Conservation (phyloP, 2,113 vertebrate genomes). For the Phyllostomus hastatus region DNA sequence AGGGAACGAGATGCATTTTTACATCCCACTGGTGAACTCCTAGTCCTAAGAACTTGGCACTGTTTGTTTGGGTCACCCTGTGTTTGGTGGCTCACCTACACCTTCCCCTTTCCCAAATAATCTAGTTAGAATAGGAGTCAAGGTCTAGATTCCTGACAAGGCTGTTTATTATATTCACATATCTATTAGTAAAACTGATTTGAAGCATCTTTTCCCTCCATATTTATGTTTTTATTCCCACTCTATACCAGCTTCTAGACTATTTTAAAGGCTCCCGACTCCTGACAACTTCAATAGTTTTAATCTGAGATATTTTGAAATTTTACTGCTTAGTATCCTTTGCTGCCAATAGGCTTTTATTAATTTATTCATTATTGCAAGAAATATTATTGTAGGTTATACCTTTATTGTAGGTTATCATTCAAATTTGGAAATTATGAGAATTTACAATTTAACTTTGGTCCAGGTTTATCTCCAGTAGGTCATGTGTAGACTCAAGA, state of each 20-base stretch:
- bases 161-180: not conserved
- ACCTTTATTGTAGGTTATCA: conserved; percentile 21
- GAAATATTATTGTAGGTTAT: conserved; percentile 33
- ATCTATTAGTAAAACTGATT: not conserved
- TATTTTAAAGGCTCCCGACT: conserved; percentile 71
- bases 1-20: not conserved
- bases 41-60: not conserved
- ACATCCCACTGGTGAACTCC: not conserved
- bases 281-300: conserved; percentile 68
- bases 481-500: not conserved
- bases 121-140: not conserved
- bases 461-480: conserved; percentile 49
- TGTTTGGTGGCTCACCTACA: not conserved
- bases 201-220: not conserved
- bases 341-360: conserved; percentile 76
- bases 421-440: conserved; percentile 79
- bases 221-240: conserved; percentile 46
- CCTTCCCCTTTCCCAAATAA: not conserved
- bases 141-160: not conserved
- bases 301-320: conserved; percentile 78
- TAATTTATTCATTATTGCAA: conserved; percentile 71
- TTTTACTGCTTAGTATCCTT: conserved; percentile 78
- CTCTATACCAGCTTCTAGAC: conserved; percentile 26
- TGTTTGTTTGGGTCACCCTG: not conserved
- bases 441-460: conserved; percentile 64